Evolutionary conservation across 2,797 vertebrate genomes (phyloP), one percentile per base, ranked within the genome.

Genomic region (Synanceia verrucosa): DNA sequence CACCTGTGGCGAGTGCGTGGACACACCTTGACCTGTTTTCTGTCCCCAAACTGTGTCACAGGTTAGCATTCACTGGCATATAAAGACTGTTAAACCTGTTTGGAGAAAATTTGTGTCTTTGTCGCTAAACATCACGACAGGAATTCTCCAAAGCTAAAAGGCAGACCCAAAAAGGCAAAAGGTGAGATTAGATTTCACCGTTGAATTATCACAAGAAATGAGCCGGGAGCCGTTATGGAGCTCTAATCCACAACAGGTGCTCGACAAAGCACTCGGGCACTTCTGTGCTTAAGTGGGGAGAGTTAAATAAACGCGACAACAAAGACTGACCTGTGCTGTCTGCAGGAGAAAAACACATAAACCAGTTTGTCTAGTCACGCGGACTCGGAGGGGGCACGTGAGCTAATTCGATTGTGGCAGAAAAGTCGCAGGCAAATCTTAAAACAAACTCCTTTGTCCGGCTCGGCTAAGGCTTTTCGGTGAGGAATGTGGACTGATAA

Each of bases 241-340:
- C 67, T 62, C 1, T 88, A 91, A 93, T 87, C 89, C 81, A 50
- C 46, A 85, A 70, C 86, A 89, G 90, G 84, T 89, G 90, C 66
- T 71, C 7, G 3, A 86, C 73, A 86, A 85, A 86, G 70, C 65
- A 2, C 60, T 48, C 5, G 10, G 78, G 63, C 56, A 11, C 57
- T 28, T n/a, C 37, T 21, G 55, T 77, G 66, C 73, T 82, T 48
- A 29, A 62, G 58, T 65, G 33, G 46, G 47, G 43, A 59, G 57
- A 78, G 78, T 33, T 72, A 79, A 89, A 83, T 44, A 85, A 86
- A 83, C 36, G 55, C 29, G 12, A 24, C 51, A 58, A 89, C 83
- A 90, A 86, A 84, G 81, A 26, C 46, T 48, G 78, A 82, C 74
- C 78, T 75, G 79, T 73, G 69, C 47, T 33, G 43, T 56, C 44